These are phyloP conservation scores for Dasyornis broadbenti DNA, from an alignment of 2,113 vertebrate genomes.

Conservation along the genomic window DNA sequence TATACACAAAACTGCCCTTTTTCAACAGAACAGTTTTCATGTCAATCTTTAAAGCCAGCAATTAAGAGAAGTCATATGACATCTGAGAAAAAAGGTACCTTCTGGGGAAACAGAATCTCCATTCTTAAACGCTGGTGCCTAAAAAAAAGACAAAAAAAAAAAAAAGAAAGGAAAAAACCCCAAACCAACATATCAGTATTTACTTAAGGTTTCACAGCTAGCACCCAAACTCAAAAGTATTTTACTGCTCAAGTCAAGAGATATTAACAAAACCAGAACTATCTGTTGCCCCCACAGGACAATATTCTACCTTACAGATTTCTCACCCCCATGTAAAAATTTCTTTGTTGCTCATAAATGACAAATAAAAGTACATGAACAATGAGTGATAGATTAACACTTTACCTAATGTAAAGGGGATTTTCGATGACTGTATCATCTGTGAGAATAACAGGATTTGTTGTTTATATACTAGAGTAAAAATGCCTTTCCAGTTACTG, in stretches of 20 bases:
- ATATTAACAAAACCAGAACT: background rate
- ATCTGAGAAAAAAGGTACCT: slow-evolving; percentile 67
- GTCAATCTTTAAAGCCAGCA: background rate
- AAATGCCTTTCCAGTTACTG: background rate
- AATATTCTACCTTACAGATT: background rate
- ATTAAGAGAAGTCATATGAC: background rate
- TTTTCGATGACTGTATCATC: background rate
- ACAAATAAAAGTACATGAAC: background rate
- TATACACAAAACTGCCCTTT: background rate
- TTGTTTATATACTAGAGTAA: background rate
- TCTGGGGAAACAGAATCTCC: slow-evolving; percentile 65
- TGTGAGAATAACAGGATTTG: background rate
- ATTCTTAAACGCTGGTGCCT: slow-evolving; percentile 70
- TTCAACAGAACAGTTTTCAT: background rate
- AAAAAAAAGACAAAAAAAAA: background rate
- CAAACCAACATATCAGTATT: background rate
- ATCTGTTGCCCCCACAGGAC: background rate
- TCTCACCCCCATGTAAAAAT: background rate
- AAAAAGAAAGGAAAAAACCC: background rate
- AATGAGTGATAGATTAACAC: background rate
- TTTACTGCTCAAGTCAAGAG: background rate
- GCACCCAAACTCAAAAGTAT: background rate
- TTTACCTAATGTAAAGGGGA: background rate
- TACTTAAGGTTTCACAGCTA: background rate
- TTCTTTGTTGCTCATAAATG: background rate